Percentiles rank a stretch among this genome's conserved stretches.
Evolutionary conservation across 2,888 invertebrate genomes (phyloP).

Genomic region (Caenorhabditis zanzibari): DNA sequence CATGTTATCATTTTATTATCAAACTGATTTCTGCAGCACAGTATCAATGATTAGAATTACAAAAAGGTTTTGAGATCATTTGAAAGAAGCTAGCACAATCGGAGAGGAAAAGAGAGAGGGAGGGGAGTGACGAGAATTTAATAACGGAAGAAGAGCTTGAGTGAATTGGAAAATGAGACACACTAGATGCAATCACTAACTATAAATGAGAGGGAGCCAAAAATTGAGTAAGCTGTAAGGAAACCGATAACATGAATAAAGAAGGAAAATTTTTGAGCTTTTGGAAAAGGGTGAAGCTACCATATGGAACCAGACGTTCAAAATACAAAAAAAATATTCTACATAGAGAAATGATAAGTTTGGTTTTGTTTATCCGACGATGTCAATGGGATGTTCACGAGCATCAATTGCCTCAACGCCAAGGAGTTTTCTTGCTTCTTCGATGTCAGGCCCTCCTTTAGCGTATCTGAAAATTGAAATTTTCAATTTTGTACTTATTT

Average conservation of each 20-base stretch:
- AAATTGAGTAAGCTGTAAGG: slow-evolving; percentile 48
- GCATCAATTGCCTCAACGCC: slow-evolving; percentile 57
- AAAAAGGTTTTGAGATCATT: slow-evolving; percentile 43
- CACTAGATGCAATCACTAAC: slow-evolving; percentile 35
- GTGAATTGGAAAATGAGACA: slow-evolving; percentile 2
- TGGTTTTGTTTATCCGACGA: slow-evolving; percentile 33
- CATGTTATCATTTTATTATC: neutral
- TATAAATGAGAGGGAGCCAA: slow-evolving; percentile 17
- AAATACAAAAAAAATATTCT: slow-evolving; percentile 31
- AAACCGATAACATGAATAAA: slow-evolving; percentile 37
- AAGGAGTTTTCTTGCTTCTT: slow-evolving; percentile 48
- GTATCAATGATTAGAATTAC: slow-evolving; percentile 42
- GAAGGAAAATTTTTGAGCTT: slow-evolving; percentile 1
- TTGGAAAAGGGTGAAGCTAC: neutral
- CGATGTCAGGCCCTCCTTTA: slow-evolving; percentile 51
- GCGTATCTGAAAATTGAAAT: slow-evolving; percentile 30
- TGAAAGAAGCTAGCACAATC: slow-evolving; percentile 53
- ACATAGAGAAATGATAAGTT: slow-evolving; percentile 35
- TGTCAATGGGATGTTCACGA: slow-evolving; percentile 49
- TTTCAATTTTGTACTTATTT: neutral
- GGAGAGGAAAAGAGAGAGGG: slow-evolving; percentile 26
- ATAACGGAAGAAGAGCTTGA: slow-evolving; percentile 13
- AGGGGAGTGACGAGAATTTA: slow-evolving; percentile 26
- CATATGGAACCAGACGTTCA: neutral
- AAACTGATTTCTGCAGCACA: slow-evolving; percentile 17